A percentile compares a stretch with the other conserved stretches of the same genome.
phyloP scores from a whole-genome alignment of 2,888 invertebrate genomes.

The Anthophora plumipes region DNA sequence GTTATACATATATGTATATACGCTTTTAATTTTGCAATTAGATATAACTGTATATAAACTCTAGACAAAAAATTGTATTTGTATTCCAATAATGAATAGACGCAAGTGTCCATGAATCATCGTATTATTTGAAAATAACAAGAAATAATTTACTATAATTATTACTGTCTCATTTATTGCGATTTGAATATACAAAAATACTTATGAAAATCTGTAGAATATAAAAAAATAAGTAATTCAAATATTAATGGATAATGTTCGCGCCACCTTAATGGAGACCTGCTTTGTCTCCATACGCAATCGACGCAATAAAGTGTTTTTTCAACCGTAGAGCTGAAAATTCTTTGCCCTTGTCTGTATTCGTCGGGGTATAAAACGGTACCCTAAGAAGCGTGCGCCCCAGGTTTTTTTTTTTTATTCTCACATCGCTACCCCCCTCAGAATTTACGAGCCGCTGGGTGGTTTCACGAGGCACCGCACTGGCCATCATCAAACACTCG shows the following conservation, averaged over 20 bases:
- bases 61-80: no score
- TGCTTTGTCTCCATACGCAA: background rate
- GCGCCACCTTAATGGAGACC: background rate
- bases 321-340: constrained; percentile 3
- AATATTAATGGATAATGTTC: background rate
- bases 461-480: constrained; percentile 73
- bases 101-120: no score
- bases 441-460: constrained; percentile 70
- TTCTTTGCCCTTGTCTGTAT: constrained; percentile 62
- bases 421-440: constrained; percentile 65
- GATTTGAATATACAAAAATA: no score
- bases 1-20: no score
- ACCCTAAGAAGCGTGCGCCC: constrained; percentile 78
- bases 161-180: no score
- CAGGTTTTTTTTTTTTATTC: constrained; percentile 76
- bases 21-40: no score
- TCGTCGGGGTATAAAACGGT: constrained; percentile 68
- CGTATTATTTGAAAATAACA: no score
- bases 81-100: no score
- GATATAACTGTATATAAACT: no score
- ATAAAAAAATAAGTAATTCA: background rate
- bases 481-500: constrained; percentile 83
- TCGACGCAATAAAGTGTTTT: constrained; percentile 20
- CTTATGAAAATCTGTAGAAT: no score
- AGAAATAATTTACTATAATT: no score